A percentile compares a stretch with the other conserved stretches of the same genome.
phyloP scores from a whole-genome alignment of 2,797 vertebrate genomes.

The Pterois miles region DNA sequence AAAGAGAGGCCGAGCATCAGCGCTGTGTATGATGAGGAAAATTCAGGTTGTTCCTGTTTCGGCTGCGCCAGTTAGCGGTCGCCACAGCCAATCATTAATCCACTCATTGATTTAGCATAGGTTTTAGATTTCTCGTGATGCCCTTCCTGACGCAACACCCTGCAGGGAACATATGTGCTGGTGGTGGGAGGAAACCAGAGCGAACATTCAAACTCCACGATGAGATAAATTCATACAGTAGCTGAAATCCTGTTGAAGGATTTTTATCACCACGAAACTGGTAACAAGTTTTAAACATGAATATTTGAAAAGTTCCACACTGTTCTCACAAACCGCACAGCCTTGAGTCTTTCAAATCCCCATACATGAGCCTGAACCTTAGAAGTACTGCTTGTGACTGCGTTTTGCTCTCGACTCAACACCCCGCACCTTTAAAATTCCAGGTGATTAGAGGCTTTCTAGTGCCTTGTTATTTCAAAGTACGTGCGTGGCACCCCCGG shows the following conservation, averaged over 20 bases:
- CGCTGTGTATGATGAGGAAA: neutral
- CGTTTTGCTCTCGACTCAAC: slow-evolving; percentile 50
- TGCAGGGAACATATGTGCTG: too few species aligned
- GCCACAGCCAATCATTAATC: too few species aligned
- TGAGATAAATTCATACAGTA: neutral
- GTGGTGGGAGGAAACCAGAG: too few species aligned
- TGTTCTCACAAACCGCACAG: slow-evolving; percentile 22
- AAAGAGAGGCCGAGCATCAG: neutral
- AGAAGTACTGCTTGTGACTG: slow-evolving; percentile 25
- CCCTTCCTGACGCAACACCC: too few species aligned
- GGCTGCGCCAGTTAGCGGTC: too few species aligned
- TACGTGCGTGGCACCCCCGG: slow-evolving; percentile 21
- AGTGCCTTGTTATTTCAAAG: slow-evolving; percentile 67
- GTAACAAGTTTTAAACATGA: slow-evolving; percentile 17
- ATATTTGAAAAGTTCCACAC: slow-evolving; percentile 29
- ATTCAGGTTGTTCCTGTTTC: neutral
- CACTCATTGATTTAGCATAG: too few species aligned
- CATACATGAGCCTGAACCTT: slow-evolving; percentile 8
- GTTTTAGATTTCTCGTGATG: too few species aligned
- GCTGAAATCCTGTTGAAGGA: neutral
- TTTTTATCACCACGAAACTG: neutral
- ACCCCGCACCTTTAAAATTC: slow-evolving; percentile 52
- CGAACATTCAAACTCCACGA: neutral
- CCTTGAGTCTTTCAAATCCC: slow-evolving; percentile 16
- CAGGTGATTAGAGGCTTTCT: slow-evolving; percentile 70